These are phyloP conservation scores for Leucoma salicis DNA, from an alignment of 2,888 invertebrate species.

Conservation along the genomic window DNA sequence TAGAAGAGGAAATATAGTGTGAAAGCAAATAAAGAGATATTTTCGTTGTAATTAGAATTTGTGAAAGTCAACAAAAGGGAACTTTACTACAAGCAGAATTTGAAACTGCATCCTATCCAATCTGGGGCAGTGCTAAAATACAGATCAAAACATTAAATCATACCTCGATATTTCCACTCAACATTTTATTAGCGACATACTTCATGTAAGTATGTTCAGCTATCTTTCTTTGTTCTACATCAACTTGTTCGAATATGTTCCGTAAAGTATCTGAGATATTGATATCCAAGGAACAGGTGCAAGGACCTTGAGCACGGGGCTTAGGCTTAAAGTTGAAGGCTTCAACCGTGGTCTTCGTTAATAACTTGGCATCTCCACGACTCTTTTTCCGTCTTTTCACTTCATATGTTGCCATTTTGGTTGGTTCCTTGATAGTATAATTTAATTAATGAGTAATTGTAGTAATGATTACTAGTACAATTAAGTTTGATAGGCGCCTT, in stretches of 20 bases:
- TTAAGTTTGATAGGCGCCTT: no score
- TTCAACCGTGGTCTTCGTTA: constrained; percentile 66
- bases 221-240: constrained; percentile 61
- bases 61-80: no score
- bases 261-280: constrained; percentile 70
- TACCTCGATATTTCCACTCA: constrained; percentile 59
- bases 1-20: no score
- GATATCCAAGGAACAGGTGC: constrained; percentile 66
- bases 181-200: constrained; percentile 67
- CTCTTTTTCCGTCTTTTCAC: constrained; percentile 41
- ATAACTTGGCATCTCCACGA: constrained; percentile 41
- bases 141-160: constrained; percentile 14
- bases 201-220: constrained; percentile 67
- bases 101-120: no score
- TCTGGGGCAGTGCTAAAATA: no score
- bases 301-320: constrained; percentile 52
- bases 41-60: no score
- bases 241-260: constrained; percentile 72
- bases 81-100: no score
- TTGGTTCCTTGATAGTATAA: constrained; percentile 44
- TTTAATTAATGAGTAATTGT: neutral
- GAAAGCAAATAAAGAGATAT: no score
- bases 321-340: constrained; percentile 65
- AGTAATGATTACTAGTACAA: no score
- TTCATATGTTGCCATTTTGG: constrained; percentile 46